Evolutionary conservation across 2,113 vertebrate species (phyloP).

Genomic region (Candoia aspera): DNA sequence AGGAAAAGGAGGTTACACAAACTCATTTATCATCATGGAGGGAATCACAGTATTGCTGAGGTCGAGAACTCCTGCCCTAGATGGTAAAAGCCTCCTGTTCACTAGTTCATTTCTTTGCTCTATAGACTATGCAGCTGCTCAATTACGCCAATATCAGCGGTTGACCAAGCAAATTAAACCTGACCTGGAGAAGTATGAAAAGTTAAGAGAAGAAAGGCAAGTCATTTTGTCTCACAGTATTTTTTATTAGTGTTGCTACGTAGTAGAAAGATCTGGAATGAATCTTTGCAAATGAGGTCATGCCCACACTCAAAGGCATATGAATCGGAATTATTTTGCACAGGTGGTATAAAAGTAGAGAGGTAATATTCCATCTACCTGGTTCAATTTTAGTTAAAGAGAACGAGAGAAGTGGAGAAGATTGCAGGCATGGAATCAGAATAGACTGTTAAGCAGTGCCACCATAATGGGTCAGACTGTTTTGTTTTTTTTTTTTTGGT

Average conservation of each 20-base stretch:
- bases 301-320: background rate
- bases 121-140: conserved; percentile 93
- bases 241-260: rapidly evolving
- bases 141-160: conserved; percentile 93
- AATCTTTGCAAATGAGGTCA: background rate
- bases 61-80: background rate
- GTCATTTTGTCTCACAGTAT: background rate
- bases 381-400: background rate
- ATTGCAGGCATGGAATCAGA: background rate
- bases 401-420: background rate
- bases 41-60: background rate
- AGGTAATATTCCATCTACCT: background rate
- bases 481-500: background rate
- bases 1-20: background rate
- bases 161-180: conserved; percentile 94
- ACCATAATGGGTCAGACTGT: background rate
- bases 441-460: background rate
- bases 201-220: conserved; percentile 84
- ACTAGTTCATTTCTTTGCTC: rapidly evolving
- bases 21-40: background rate
- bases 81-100: rapidly evolving
- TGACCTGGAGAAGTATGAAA: conserved; percentile 88
- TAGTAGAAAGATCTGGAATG: background rate
- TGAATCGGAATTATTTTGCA: background rate
- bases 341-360: background rate